Base-by-base conservation (phyloP, 2,113 vertebrate species). In the Myotis brandtii region DNA sequence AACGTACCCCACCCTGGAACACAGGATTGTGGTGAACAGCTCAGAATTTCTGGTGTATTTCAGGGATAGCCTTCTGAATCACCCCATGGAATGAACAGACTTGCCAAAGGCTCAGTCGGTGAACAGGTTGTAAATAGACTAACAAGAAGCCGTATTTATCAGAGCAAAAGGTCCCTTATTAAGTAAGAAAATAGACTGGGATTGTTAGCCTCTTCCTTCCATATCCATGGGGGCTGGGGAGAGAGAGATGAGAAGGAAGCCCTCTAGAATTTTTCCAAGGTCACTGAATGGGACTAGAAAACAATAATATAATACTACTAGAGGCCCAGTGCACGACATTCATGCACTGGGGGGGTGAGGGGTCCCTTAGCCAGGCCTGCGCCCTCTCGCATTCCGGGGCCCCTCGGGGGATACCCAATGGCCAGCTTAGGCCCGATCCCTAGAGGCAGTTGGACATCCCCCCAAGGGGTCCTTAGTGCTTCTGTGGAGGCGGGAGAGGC, bases 1-100 rank as follows among this genome's bases (percentile, higher is more conserved):
- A 97, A 96, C 87, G 95, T 9, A 95, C 96, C 96, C 76, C 94
- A 0, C 97, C 96, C 96, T 54, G 52, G 62, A 94, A 93, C 79
- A 86, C 37, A 95, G 76, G 96, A 86, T 30, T 83, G 34, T 48
- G 56, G 82, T 66, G 87, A 96, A 0, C 91, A 32, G 34, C 79
- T 62, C 67, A 97, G 86, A 96, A 95, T 91, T 79, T 96, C 21
- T 69, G 46, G 30, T 86, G 7, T 76, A 77, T 88, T 70, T 97
- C 90, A 70, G 72, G 50, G 75, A 93, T 83, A 75, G 76, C 23
- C 50, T 75, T 81, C 88, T 90, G 40, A 83, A 77, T 91, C 66
- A 21, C 62, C n/a, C n/a, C 18, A 18, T 25, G 48, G 94, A 97
- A 75, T 21, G 4, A 50, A 46, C 40, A 88, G 37, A 23, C 66